A percentile compares a stretch with the other conserved stretches of the same genome.
phyloP scores from a whole-genome alignment of 64 coral and sea anemone genomes.

The Pocillopora damicornis region DNA sequence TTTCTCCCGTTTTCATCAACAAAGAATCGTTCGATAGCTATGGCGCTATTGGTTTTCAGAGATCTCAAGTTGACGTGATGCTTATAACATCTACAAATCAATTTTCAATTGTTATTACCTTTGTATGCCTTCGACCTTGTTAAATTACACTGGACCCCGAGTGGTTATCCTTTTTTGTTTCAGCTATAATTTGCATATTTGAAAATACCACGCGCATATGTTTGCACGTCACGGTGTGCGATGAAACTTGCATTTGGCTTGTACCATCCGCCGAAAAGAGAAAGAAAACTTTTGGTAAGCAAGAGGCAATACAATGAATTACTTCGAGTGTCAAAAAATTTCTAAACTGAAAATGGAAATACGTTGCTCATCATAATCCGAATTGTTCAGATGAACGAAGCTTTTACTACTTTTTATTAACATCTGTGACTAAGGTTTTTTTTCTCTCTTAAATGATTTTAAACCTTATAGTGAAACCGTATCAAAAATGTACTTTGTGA shows the following conservation, averaged over 20 bases:
- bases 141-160: background rate
- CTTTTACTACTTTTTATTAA: background rate
- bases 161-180: background rate
- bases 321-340: background rate
- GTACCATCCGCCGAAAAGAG: background rate
- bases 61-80: background rate
- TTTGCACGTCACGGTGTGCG: background rate
- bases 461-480: background rate
- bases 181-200: conserved; percentile 1
- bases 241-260: background rate
- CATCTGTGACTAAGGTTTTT: background rate
- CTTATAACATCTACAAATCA: too few species aligned
- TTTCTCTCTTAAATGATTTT: background rate
- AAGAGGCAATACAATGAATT: background rate
- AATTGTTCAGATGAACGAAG: background rate
- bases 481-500: background rate
- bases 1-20: background rate
- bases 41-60: background rate
- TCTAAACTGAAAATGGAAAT: background rate
- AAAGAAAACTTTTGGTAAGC: conserved; percentile 7
- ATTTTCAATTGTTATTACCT: background rate
- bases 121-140: background rate
- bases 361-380: background rate
- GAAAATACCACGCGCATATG: background rate
- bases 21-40: background rate